These are phyloP conservation scores for Megalopta genalis DNA, from an alignment of 1,140 invertebrate species.

Conservation along the genomic window DNA sequence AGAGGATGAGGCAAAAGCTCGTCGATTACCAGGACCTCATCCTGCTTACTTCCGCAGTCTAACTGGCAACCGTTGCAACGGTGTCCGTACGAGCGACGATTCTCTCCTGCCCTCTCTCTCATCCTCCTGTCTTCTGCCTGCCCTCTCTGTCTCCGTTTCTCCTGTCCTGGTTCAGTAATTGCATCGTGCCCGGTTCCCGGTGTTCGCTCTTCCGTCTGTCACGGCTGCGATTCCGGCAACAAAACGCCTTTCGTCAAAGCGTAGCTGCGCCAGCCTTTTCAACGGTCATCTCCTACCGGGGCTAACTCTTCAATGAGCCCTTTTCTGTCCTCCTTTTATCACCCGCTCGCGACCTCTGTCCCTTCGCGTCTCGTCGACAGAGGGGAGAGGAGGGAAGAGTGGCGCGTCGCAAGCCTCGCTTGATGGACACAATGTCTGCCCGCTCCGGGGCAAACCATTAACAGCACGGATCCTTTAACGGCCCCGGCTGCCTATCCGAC, in stretches of 20 bases:
- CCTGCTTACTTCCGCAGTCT: conserved; percentile 25
- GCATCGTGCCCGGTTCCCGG: conserved; percentile 54
- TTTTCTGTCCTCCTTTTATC: conserved; percentile 9
- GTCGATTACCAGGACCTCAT: conserved; percentile 35
- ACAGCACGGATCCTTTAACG: conserved; percentile 39
- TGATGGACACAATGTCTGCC: conserved; percentile 53
- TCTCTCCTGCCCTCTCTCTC: neutral
- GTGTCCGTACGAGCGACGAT: conserved; percentile 40
- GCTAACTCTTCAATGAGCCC: conserved; percentile 8
- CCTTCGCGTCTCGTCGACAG: neutral
- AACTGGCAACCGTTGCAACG: conserved; percentile 38
- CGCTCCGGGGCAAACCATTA: conserved; percentile 47
- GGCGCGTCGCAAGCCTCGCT: conserved; percentile 11
- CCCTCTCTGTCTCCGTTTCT: no score
- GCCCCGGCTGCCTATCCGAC: conserved; percentile 31
- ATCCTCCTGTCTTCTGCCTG: no score
- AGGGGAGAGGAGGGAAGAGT: no score
- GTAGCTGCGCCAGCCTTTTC: conserved; percentile 57
- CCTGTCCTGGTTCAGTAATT: conserved; percentile 57
- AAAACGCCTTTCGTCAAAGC: conserved; percentile 65
- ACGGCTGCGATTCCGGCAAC: conserved; percentile 58
- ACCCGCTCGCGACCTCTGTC: conserved; percentile 19
- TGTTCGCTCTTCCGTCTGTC: conserved; percentile 58
- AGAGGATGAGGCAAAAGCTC: neutral
- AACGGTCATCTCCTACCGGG: conserved; percentile 28